A percentile compares a stretch with the other conserved stretches of the same genome.
phyloP scores from a whole-genome alignment of 2,888 invertebrate species.

The Dioctria rufipes region DNA sequence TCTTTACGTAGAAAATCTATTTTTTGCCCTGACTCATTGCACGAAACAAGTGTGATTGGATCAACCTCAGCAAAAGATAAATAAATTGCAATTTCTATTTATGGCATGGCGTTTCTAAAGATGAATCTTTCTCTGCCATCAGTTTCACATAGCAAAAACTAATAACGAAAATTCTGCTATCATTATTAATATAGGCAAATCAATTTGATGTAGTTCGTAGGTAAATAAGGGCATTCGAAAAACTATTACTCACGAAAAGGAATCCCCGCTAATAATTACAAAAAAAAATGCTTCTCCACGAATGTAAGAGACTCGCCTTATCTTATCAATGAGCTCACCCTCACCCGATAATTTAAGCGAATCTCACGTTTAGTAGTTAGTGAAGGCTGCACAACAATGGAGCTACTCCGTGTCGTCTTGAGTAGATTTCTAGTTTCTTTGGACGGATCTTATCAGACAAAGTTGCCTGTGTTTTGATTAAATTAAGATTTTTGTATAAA shows the following conservation, averaged over 20 bases:
- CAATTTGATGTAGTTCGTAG: no score
- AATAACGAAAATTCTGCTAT: no score
- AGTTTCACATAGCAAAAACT: no score
- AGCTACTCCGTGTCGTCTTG: slow-evolving; percentile 21
- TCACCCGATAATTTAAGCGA: slow-evolving; percentile 30
- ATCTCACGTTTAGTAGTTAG: slow-evolving; percentile 17
- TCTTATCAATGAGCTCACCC: slow-evolving; percentile 46
- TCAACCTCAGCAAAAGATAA: no score
- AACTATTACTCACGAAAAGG: slow-evolving; percentile 22
- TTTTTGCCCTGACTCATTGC: neutral
- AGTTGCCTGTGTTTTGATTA: slow-evolving; percentile 25
- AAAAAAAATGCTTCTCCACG: slow-evolving; percentile 18
- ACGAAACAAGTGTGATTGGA: no score
- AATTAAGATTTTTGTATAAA: neutral
- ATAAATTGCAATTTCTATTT: no score
- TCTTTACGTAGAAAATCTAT: neutral
- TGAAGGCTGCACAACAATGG: slow-evolving; percentile 2
- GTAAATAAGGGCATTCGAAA: no score
- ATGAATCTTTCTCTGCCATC: no score
- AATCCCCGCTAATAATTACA: slow-evolving; percentile 30
- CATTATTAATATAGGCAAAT: no score
- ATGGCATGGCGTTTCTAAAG: no score
- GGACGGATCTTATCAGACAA: neutral
- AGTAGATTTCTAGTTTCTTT: slow-evolving; percentile 22
- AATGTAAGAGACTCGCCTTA: slow-evolving; percentile 15